Evolutionary conservation across 2,113 vertebrate species (phyloP).

Genomic region (Crypturellus undulatus): DNA sequence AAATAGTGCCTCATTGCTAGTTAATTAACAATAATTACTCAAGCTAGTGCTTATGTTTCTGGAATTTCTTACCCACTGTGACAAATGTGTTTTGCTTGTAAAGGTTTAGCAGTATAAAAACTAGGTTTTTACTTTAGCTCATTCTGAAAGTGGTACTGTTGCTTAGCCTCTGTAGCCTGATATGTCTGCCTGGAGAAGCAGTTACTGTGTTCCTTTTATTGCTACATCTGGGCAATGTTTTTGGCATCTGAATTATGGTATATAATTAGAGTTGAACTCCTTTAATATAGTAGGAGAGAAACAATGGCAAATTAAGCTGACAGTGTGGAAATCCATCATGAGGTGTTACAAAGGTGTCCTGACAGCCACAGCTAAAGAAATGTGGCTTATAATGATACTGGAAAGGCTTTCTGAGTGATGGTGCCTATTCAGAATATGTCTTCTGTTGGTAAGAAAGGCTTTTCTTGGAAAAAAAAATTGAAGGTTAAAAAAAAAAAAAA

Average conservation of each 20-base stretch:
- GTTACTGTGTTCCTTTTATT: neutral
- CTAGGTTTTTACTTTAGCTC: neutral
- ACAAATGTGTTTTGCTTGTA: constrained; percentile 40
- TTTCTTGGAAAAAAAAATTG: neutral
- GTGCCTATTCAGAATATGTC: neutral
- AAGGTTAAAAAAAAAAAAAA: too few species aligned
- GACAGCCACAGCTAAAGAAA: constrained; percentile 22
- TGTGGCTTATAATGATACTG: neutral
- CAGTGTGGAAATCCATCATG: neutral
- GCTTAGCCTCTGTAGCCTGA: neutral
- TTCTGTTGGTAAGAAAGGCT: neutral
- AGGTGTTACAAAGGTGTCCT: constrained; percentile 7
- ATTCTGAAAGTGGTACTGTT: neutral
- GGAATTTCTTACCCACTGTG: constrained; percentile 46
- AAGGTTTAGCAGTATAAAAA: neutral
- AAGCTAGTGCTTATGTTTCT: constrained; percentile 54
- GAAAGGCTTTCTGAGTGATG: neutral
- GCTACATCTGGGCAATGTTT: neutral
- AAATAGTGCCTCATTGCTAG: constrained; percentile 66
- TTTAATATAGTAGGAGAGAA: neutral
- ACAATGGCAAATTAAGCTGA: neutral
- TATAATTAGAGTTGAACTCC: neutral
- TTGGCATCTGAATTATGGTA: neutral
- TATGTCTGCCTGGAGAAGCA: neutral
- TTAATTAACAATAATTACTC: constrained; percentile 77